Evolutionary conservation across 2,888 invertebrate genomes (phyloP).

Genomic region (Hartigia nigra): DNA sequence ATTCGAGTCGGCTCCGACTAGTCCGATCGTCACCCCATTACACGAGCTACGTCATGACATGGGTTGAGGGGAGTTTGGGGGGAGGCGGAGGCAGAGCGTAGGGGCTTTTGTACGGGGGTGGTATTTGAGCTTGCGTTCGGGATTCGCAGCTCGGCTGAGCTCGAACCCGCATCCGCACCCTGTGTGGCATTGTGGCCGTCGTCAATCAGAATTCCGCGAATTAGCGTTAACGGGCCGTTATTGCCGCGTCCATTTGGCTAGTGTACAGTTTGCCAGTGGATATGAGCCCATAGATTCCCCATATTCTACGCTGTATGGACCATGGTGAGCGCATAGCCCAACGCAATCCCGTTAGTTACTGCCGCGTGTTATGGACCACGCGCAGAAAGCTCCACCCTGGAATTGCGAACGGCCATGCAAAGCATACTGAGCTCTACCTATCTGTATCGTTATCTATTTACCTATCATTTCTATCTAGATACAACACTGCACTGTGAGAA

Average conservation of each 20-base stretch:
- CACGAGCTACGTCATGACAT: slow-evolving; percentile 35
- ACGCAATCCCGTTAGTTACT: slow-evolving; percentile 66
- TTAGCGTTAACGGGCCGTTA: slow-evolving; percentile 67
- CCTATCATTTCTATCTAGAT: not conserved
- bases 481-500: not conserved
- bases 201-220: slow-evolving; percentile 67
- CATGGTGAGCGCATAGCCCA: slow-evolving; percentile 56
- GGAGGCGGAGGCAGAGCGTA: slow-evolving; percentile 14
- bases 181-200: slow-evolving; percentile 46
- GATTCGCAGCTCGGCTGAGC: slow-evolving; percentile 17
- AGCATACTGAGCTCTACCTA: not conserved
- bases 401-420: not conserved
- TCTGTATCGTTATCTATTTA: not conserved
- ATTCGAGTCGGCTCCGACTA: slow-evolving; percentile 40
- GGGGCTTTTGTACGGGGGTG: slow-evolving; percentile 16
- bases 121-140: slow-evolving; percentile 27
- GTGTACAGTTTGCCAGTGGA: slow-evolving; percentile 63
- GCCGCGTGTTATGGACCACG: slow-evolving; percentile 58
- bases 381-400: slow-evolving; percentile 21
- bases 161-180: not conserved
- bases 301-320: slow-evolving; percentile 60
- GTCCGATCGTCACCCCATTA: slow-evolving; percentile 58
- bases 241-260: slow-evolving; percentile 66
- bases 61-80: slow-evolving; percentile 15
- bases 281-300: slow-evolving; percentile 66